Evolutionary conservation across 2,888 invertebrate genomes (phyloP).

Genomic region (Metacarcinus magister): DNA sequence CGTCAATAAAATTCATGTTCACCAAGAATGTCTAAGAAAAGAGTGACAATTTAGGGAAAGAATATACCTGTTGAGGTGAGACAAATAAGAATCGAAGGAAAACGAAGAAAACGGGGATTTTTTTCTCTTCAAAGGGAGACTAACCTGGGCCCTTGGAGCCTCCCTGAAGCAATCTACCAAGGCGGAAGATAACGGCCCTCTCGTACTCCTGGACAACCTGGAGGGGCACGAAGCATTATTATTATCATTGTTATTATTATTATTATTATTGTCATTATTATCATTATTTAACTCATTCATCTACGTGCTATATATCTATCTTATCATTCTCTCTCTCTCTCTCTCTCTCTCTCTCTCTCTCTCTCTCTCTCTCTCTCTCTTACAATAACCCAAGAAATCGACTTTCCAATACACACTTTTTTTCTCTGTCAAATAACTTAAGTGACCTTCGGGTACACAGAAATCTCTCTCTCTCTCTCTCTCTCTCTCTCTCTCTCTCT

Average conservation of each 20-base stretch:
- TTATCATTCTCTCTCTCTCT: background rate
- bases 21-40: background rate
- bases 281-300: too few species aligned
- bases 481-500: too few species aligned
- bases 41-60: background rate
- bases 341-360: background rate
- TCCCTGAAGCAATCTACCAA: slow-evolving; percentile 94
- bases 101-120: background rate
- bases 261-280: background rate
- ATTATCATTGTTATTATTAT: background rate
- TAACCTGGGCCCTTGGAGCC: slow-evolving; percentile 91
- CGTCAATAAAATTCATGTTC: background rate
- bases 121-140: background rate
- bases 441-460: too few species aligned
- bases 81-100: background rate
- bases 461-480: too few species aligned
- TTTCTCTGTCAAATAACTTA: too few species aligned
- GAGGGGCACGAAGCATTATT: background rate
- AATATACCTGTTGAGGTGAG: background rate
- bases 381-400: too few species aligned
- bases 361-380: too few species aligned
- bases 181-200: slow-evolving; percentile 96
- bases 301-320: background rate
- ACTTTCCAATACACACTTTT: too few species aligned
- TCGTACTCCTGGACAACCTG: slow-evolving; percentile 98